These are phyloP conservation scores for Nasonovia ribisnigri DNA, from an alignment of 2,888 invertebrate genomes.

Conservation along the genomic window DNA sequence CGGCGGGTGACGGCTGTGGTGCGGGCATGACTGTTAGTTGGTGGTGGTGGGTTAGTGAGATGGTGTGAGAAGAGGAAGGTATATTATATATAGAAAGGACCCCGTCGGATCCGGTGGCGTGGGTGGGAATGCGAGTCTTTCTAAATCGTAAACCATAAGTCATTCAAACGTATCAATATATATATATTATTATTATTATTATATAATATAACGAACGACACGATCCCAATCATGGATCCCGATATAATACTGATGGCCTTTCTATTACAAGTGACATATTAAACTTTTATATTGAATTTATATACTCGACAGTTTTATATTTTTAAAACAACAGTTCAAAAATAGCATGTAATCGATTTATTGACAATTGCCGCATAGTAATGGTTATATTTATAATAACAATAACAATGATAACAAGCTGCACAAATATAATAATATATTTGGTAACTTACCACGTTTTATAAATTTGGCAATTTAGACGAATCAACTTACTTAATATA, in stretches of 20 bases:
- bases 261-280: slow-evolving; percentile 51
- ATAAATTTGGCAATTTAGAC: background rate
- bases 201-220: background rate
- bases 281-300: slow-evolving; percentile 60
- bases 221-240: slow-evolving; percentile 16
- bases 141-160: slow-evolving; percentile 58
- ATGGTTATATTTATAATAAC: background rate
- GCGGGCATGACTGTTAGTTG: background rate
- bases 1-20: no score
- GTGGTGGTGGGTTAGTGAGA: background rate
- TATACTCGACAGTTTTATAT: slow-evolving; percentile 8
- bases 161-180: slow-evolving; percentile 2
- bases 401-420: background rate
- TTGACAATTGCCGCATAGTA: background rate
- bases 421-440: background rate
- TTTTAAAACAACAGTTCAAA: background rate
- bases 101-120: background rate
- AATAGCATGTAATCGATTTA: slow-evolving; percentile 13
- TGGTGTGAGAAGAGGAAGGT: background rate
- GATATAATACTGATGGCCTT: slow-evolving; percentile 36
- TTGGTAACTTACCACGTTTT: background rate
- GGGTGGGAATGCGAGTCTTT: background rate
- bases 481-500: background rate
- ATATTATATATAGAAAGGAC: background rate
- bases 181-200: background rate